Evolutionary conservation across 2,113 vertebrate species (phyloP), one percentile per base, ranked within the genome.

Genomic region (Chaetura pelagica): DNA sequence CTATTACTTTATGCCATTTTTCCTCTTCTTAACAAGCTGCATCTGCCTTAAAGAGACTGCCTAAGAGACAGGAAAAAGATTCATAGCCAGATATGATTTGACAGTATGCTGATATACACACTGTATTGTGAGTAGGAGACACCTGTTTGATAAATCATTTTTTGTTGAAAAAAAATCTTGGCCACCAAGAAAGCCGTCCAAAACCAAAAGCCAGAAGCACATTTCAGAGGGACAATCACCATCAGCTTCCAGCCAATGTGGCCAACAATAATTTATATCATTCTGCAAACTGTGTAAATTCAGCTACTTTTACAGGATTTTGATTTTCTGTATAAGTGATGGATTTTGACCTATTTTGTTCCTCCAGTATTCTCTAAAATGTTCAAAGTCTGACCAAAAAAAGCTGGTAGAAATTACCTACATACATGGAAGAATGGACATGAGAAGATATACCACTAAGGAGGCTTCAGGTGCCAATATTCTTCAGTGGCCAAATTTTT

Each of bases 401-500:
- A 44, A 27, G 49, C 66, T 64, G 30, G 12, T 71, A 91, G 34
- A 75, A 89, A 76, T 44, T 62, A 73, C 20, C 8, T 49, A 24
- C 10, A 29, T 30, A 57, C 12, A 59, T 16, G n/a, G 48, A 89
- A 90, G 57, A 92, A 84, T 20, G 38, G 64, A 59, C 44, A 79
- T 23, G n/a, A 84, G 63, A 91, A 85, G n/a, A 90, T 87, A 89
- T 52, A 78, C 27, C 67, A 84, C 38, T 66, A 78, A 40, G 30
- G 46, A 84, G 61, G 42, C 32, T 89, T 84, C 83, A 77, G 63
- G 54, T 94, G 73, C 58, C 66, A 86, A 4, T 55, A 46, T 48
- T 81, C 32, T 89, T 82, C 83, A 77, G 59, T 58, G 91, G 73
- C 58, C 66, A 89, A 76, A 67, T 29, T 95, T 95, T 89, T 87